Evolutionary conservation across 2,797 vertebrate species (phyloP).

Genomic region (Scyliorhinus canicula): DNA sequence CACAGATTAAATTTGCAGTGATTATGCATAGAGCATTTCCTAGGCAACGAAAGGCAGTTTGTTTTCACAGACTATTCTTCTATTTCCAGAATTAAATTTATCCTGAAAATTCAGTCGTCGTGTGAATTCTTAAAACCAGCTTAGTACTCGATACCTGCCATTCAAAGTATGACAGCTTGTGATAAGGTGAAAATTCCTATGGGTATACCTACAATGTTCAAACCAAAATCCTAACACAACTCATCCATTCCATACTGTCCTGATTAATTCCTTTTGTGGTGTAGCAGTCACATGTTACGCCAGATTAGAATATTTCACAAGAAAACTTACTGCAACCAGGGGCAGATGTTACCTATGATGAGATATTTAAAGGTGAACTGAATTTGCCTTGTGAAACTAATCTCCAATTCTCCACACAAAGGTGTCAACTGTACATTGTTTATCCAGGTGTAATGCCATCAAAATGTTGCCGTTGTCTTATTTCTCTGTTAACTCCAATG

Average conservation of each 20-base stretch:
- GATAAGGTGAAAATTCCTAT: constrained; percentile 8
- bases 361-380: not conserved
- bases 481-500: not conserved
- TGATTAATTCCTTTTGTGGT: not conserved
- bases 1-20: constrained; percentile 34
- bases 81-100: constrained; percentile 27
- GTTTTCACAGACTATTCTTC: constrained; percentile 24
- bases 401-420: not conserved
- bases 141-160: not conserved
- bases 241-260: not conserved
- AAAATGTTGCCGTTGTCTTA: not conserved
- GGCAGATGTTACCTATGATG: not conserved
- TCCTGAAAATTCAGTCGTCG: constrained; percentile 17
- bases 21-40: constrained; percentile 27
- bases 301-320: not conserved
- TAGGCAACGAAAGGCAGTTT: constrained; percentile 30
- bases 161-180: not conserved
- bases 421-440: not conserved
- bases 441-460: not conserved
- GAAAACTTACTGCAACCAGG: not conserved
- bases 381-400: not conserved
- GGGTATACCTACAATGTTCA: not conserved
- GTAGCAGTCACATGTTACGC: not conserved
- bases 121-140: constrained; percentile 21
- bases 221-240: constrained; percentile 10